Conservation (phyloP, 2,888 invertebrate genomes). For the Meganola albula region DNA sequence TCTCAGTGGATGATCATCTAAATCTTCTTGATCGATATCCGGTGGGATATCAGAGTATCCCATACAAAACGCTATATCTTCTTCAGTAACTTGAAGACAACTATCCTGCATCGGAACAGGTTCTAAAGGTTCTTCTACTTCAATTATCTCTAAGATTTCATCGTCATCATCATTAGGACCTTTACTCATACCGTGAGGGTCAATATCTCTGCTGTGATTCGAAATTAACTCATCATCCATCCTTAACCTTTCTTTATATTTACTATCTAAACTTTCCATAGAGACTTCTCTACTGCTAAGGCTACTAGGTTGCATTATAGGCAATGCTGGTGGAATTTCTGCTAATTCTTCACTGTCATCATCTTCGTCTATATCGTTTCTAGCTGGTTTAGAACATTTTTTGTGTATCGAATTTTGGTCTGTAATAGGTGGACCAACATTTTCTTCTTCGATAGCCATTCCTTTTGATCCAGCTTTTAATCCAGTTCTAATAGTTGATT, state of each 20-base stretch:
- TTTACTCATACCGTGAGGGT: conserved; percentile 68
- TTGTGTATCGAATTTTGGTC: conserved; percentile 44
- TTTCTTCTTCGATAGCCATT: conserved; percentile 72
- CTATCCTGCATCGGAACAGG: conserved; percentile 92
- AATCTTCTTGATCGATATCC: conserved; percentile 83
- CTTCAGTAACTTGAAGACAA: conserved; percentile 94
- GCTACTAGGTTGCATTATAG: conserved; percentile 83
- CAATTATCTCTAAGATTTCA: conserved; percentile 87
- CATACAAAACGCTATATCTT: conserved; percentile 94
- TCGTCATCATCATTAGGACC: conserved; percentile 72
- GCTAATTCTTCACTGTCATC: conserved; percentile 89
- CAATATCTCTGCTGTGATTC: conserved; percentile 75
- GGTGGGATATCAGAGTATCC: conserved; percentile 83
- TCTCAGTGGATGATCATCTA: conserved; percentile 89
- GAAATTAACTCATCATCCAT: conserved; percentile 77
- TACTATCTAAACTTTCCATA: conserved; percentile 87
- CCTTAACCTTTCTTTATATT: conserved; percentile 84
- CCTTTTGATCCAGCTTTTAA: conserved; percentile 74
- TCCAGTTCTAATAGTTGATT: conserved; percentile 79
- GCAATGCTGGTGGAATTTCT: conserved; percentile 88
- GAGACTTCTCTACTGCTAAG: conserved; percentile 89
- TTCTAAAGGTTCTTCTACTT: conserved; percentile 87
- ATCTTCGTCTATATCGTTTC: conserved; percentile 80
- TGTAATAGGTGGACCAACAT: conserved; percentile 46
- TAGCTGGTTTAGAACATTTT: conserved; percentile 51